These are phyloP conservation scores for Dolichallabes microphthalmus DNA, from an alignment of 2,113 vertebrate genomes.

Conservation along the genomic window DNA sequence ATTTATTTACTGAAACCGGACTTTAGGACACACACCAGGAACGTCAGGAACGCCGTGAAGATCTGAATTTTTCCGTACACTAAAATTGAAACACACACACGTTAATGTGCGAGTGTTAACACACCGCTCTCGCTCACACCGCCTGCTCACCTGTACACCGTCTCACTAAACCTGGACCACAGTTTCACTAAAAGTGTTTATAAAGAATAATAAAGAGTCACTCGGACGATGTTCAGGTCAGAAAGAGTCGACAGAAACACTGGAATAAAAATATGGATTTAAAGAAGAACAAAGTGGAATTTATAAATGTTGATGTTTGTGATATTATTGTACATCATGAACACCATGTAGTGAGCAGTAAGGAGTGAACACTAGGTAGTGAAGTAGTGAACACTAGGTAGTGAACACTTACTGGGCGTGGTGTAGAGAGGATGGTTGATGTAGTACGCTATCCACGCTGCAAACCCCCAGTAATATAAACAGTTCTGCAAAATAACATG, in stretches of 20 bases:
- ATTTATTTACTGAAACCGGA: background rate
- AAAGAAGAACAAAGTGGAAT: background rate
- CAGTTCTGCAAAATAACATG: slow-evolving; percentile 71
- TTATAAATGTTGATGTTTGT: background rate
- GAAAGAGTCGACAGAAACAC: background rate
- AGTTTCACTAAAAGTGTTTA: background rate
- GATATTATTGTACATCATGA: background rate
- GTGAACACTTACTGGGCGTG: slow-evolving; percentile 71
- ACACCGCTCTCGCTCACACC: background rate
- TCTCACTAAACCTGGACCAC: background rate
- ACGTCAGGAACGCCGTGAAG: slow-evolving; percentile 68
- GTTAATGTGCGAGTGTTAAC: background rate
- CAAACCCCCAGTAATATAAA: slow-evolving; percentile 76
- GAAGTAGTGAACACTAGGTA: background rate
- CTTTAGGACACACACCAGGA: slow-evolving; percentile 69
- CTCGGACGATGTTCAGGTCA: background rate
- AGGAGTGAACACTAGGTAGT: background rate
- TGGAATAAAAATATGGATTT: background rate
- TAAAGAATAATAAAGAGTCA: background rate
- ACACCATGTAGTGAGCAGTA: background rate
- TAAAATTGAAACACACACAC: slow-evolving; percentile 28
- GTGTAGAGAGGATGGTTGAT: slow-evolving; percentile 80
- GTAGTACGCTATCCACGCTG: slow-evolving; percentile 79
- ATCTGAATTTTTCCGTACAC: slow-evolving; percentile 77
- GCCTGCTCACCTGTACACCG: background rate